Evolutionary conservation across 2,797 vertebrate genomes (phyloP).

Genomic region (Phrynocephalus forsythii): DNA sequence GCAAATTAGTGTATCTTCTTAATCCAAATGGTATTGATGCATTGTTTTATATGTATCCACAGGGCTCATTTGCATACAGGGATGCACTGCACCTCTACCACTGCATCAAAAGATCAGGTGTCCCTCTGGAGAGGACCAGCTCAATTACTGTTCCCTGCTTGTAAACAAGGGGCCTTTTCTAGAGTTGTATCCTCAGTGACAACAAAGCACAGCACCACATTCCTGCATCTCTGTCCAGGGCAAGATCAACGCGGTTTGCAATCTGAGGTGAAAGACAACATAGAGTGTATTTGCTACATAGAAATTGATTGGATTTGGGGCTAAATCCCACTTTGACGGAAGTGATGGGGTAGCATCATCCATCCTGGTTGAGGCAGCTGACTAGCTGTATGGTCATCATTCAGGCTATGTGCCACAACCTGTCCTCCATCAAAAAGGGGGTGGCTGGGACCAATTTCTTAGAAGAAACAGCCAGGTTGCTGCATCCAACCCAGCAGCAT

Average conservation of each 20-base stretch:
- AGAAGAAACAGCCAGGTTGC: neutral
- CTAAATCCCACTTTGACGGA: neutral
- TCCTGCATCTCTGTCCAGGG: neutral
- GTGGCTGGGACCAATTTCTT: too few species aligned
- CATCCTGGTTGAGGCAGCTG: neutral
- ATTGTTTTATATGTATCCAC: constrained; percentile 46
- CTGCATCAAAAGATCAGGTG: constrained; percentile 53
- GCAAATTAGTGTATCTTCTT: constrained; percentile 52
- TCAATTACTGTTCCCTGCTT: neutral
- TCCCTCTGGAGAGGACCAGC: constrained; percentile 25
- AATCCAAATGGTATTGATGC: constrained; percentile 45
- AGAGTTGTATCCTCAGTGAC: rapidly evolving
- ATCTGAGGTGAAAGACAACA: neutral
- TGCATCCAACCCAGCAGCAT: neutral
- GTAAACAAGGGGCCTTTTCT: neutral
- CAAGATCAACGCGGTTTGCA: neutral
- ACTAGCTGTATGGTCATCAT: neutral
- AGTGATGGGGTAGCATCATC: neutral
- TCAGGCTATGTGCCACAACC: neutral
- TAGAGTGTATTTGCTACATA: neutral
- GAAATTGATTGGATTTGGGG: neutral
- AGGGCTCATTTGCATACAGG: constrained; percentile 47
- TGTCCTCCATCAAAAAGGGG: too few species aligned
- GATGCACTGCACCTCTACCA: constrained; percentile 45
- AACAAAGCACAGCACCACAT: neutral